Conservation (phyloP, 2,113 vertebrate genomes). For the Sisor rabdophorus region DNA sequence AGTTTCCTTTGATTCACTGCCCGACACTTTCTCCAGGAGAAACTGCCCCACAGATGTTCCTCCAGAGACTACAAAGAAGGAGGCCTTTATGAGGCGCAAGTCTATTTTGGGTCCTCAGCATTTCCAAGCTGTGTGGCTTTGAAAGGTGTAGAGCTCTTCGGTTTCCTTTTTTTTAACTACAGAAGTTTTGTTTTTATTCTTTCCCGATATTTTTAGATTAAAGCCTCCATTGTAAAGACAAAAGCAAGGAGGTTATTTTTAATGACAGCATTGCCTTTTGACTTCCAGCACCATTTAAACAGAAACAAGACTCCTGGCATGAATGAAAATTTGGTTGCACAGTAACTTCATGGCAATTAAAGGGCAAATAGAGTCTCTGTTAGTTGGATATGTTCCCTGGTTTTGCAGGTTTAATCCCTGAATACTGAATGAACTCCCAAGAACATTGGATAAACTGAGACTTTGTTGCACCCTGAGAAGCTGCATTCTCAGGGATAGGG, state of each 20-base stretch:
- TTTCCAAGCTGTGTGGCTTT: constrained; percentile 67
- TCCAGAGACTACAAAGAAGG: constrained; percentile 77
- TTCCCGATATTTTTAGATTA: constrained; percentile 78
- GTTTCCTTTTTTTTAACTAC: constrained; percentile 52
- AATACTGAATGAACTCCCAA: constrained; percentile 45
- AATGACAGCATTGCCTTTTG: constrained; percentile 67
- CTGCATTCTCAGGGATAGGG: constrained; percentile 58
- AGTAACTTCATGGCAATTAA: constrained; percentile 1
- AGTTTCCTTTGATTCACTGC: constrained; percentile 75
- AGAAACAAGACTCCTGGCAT: constrained; percentile 53
- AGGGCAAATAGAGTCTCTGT: constrained; percentile 7
- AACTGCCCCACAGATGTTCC: constrained; percentile 80
- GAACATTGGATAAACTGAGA: constrained; percentile 52
- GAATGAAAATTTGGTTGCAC: constrained; percentile 31
- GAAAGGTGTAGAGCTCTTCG: constrained; percentile 54
- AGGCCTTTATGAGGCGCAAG: constrained; percentile 72
- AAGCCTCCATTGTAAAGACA: constrained; percentile 67
- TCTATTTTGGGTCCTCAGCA: constrained; percentile 71
- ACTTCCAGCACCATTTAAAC: constrained; percentile 51
- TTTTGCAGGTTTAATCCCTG: constrained; percentile 48
- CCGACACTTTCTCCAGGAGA: constrained; percentile 72
- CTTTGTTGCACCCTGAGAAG: constrained; percentile 64
- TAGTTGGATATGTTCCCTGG: constrained; percentile 47
- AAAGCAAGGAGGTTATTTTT: constrained; percentile 69
- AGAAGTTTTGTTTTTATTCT: constrained; percentile 68